A percentile compares a stretch with the other conserved stretches of the same genome.
These are phyloP conservation scores for Leptobrachium leishanense DNA, from an alignment of 2,113 vertebrate species.

Conservation along the genomic window DNA sequence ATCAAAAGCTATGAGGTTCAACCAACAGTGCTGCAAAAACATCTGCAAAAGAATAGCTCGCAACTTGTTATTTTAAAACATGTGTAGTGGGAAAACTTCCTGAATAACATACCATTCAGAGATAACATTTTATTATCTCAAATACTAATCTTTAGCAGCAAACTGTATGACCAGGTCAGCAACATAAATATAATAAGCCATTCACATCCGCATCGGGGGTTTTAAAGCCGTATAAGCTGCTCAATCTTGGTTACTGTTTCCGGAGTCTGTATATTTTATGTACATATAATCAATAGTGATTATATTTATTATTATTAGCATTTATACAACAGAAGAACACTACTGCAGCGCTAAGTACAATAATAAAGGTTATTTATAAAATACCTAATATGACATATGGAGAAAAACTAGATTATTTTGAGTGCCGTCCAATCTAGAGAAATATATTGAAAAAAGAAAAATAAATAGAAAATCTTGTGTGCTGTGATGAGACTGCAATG, in stretches of 20 bases:
- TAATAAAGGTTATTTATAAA: no score
- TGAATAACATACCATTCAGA: slow-evolving; percentile 46
- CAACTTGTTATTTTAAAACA: slow-evolving; percentile 23
- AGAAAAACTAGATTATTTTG: no score
- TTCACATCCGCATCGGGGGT: slow-evolving; percentile 17
- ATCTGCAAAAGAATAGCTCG: slow-evolving; percentile 26
- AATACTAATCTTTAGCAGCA: slow-evolving; percentile 40
- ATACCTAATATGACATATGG: no score
- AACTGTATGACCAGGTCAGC: slow-evolving; percentile 39
- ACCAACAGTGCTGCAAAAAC: slow-evolving; percentile 22
- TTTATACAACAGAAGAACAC: no score
- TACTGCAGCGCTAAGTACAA: no score
- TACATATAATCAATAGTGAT: no score
- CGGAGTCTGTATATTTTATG: background rate
- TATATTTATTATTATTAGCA: no score
- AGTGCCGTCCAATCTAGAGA: no score
- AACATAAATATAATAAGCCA: slow-evolving; percentile 18
- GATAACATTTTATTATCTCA: slow-evolving; percentile 42
- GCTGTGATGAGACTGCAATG: no score
- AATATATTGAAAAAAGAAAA: no score
- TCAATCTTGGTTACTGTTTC: background rate
- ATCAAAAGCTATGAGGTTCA: slow-evolving; percentile 49
- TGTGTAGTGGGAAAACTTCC: slow-evolving; percentile 41
- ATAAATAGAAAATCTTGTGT: no score
- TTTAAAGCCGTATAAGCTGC: background rate